Evolutionary conservation across 2,113 vertebrate species (phyloP), one percentile per base, ranked within the genome.

Genomic region (Chionodraco myersi): DNA sequence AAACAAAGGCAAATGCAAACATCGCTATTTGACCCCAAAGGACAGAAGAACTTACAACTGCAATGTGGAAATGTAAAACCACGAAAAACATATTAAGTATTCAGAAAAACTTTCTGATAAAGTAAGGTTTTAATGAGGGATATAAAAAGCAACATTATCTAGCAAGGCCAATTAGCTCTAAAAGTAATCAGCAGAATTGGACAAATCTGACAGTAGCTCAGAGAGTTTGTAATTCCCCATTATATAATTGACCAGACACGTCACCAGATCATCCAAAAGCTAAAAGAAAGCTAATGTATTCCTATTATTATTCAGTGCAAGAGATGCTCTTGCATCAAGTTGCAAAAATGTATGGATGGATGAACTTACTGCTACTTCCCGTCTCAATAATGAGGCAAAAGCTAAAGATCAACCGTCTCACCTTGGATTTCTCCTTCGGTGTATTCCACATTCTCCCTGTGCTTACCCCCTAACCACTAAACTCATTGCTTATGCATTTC

Each of bases 401-500:
- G n/a, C 54, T 23, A 18, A 47, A 23, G 36, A 65, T 30, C 16
- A 47, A 59, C 12, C 0, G 4, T 18, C 26, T 77, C 56, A 67
- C 34, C 47, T 59, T 75, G 49, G 65, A 56, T 36, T 49, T 23
- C 49, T 41, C 45, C 7, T 64, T 63, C 66, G 58, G 18, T 54
- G 49, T 56, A 61, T 64, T 54, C 54, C 15, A 16, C 54, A 53
- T 52, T 36, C 47, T 47, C 48, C 53, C 45, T 14, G 14, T 61
- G 41, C 63, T 44, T 44, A 23, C n/a, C 51, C 66, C 52, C n/a
- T 12, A 51, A 70, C 14, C 66, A 41, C 65, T 63, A 51, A 69
- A 65, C 65, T 70, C 8, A 66, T 70, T 30, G 30, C n/a, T 36
- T 41, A 54, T 53, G 56, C 54, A 65, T 48, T 34, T 61, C 10